Conservation (phyloP, 2,113 vertebrate species). For the Channa argus region DNA sequence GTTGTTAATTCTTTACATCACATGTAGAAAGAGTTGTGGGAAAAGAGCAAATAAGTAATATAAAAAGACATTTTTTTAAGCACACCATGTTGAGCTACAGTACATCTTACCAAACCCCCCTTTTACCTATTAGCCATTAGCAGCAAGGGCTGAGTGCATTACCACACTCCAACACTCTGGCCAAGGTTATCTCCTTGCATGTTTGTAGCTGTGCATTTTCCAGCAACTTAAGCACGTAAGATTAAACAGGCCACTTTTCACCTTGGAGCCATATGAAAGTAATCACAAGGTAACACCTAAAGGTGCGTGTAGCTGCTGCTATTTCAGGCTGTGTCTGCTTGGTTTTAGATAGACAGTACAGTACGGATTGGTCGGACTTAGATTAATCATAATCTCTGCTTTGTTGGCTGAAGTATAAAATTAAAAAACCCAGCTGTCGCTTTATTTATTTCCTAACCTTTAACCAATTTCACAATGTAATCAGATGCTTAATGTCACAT, state of each 20-base stretch:
- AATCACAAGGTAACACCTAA: slow-evolving; percentile 38
- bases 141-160: slow-evolving; percentile 45
- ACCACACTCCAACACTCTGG: slow-evolving; percentile 57
- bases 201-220: slow-evolving; percentile 47
- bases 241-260: slow-evolving; percentile 54
- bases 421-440: neutral
- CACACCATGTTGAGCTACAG: slow-evolving; percentile 56
- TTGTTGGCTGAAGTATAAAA: slow-evolving; percentile 6
- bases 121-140: slow-evolving; percentile 54
- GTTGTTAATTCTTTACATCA: too few species aligned
- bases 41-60: slow-evolving; percentile 45
- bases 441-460: slow-evolving; percentile 9
- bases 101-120: slow-evolving; percentile 58
- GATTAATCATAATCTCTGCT: slow-evolving; percentile 16
- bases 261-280: slow-evolving; percentile 41
- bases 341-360: neutral
- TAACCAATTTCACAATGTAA: neutral
- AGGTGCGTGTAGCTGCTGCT: slow-evolving; percentile 50
- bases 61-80: slow-evolving; percentile 54
- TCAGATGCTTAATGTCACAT: neutral
- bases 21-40: slow-evolving; percentile 33
- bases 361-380: neutral
- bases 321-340: slow-evolving; percentile 37
- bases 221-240: slow-evolving; percentile 43
- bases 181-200: slow-evolving; percentile 52